Percentiles rank a stretch among this genome's conserved stretches.
These are phyloP conservation scores for Leptinotarsa texana DNA, from an alignment of 1,140 invertebrate species.

Conservation along the genomic window DNA sequence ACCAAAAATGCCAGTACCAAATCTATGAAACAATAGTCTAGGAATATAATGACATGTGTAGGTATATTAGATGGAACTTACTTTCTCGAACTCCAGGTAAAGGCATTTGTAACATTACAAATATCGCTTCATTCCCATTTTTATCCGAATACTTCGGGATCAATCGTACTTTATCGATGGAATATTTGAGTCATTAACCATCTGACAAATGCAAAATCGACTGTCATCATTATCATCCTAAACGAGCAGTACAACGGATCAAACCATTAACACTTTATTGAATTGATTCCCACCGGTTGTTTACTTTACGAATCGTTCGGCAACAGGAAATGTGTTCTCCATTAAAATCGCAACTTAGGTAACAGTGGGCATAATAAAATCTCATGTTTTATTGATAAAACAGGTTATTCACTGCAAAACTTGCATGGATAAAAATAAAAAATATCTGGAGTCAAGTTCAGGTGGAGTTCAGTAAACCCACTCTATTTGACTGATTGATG, in stretches of 20 bases:
- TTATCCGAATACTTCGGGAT: too few relatives aligned
- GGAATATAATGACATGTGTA: too few relatives aligned
- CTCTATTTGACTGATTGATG: neutral
- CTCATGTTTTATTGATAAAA: neutral
- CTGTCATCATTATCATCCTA: neutral
- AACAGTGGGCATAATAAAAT: neutral
- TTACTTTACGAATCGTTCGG: neutral
- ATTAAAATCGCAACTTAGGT: neutral
- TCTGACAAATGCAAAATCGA: neutral
- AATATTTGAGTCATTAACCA: too few relatives aligned
- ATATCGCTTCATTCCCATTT: too few relatives aligned
- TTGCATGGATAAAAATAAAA: neutral
- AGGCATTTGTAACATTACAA: too few relatives aligned
- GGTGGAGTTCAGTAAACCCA: neutral
- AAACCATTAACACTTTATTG: neutral
- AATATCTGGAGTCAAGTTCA: neutral
- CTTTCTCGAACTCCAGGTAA: too few relatives aligned
- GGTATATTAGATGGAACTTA: too few relatives aligned
- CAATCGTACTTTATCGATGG: too few relatives aligned
- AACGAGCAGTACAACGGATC: neutral
- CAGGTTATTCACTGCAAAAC: neutral
- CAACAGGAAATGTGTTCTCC: neutral
- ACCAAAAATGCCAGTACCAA: too few relatives aligned
- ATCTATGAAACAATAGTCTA: too few relatives aligned
- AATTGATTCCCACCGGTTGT: constrained; percentile 1